These are phyloP conservation scores for Perizoma flavofasciatum DNA, from an alignment of 2,888 invertebrate species.

Conservation along the genomic window DNA sequence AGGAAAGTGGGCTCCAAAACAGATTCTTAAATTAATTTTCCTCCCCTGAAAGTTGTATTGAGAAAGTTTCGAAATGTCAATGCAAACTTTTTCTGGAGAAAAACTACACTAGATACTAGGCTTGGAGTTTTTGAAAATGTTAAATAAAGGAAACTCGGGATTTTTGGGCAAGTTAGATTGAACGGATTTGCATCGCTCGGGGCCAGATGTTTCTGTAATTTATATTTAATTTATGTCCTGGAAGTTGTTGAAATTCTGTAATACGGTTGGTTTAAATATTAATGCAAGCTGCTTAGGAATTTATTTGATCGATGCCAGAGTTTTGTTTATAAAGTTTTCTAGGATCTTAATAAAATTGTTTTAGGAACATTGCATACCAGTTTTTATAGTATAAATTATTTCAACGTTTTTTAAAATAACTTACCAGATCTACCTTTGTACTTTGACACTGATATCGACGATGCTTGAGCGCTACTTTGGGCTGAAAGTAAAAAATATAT, in stretches of 20 bases:
- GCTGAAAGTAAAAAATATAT: slow-evolving; percentile 6
- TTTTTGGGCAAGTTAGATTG: slow-evolving; percentile 59
- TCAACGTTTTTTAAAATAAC: not conserved
- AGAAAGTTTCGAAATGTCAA: slow-evolving; percentile 5
- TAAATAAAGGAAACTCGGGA: slow-evolving; percentile 53
- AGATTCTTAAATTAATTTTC: slow-evolving; percentile 13
- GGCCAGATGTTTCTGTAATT: slow-evolving; percentile 72
- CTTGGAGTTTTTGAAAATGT: slow-evolving; percentile 41
- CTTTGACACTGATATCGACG: slow-evolving; percentile 1
- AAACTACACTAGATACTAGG: slow-evolving; percentile 7
- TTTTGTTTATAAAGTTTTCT: slow-evolving; percentile 9
- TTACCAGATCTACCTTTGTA: slow-evolving; percentile 13
- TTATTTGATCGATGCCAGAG: slow-evolving; percentile 13
- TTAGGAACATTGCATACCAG: not conserved
- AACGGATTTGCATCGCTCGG: slow-evolving; percentile 74
- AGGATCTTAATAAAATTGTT: not conserved
- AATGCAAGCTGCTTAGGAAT: slow-evolving; percentile 24
- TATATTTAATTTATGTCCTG: slow-evolving; percentile 79
- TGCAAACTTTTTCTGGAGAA: slow-evolving; percentile 21
- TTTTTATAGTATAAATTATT: not conserved
- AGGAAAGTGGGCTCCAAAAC: slow-evolving; percentile 9
- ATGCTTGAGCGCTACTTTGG: slow-evolving; percentile 12
- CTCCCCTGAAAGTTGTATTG: not conserved
- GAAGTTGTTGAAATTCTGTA: slow-evolving; percentile 62
- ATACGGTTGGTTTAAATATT: slow-evolving; percentile 42